Percentiles rank a stretch among this genome's conserved stretches.
Conservation (phyloP, 2,113 vertebrate genomes). For the Saguinus midas region DNA sequence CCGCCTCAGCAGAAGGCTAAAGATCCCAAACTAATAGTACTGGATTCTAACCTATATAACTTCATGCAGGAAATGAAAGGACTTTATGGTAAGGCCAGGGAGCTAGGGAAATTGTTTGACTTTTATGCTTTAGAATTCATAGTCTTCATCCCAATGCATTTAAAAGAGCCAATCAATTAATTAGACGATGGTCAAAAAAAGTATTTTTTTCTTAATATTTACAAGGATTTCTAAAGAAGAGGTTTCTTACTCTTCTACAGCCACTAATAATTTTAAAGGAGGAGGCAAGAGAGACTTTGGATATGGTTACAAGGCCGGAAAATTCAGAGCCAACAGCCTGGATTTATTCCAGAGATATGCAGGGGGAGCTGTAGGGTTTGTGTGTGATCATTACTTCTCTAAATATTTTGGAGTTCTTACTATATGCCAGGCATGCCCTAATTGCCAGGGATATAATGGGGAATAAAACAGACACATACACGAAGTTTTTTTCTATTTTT, state of each 20-base stretch:
- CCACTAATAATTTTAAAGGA: slow-evolving; percentile 25
- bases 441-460: not conserved
- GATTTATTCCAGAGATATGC: not conserved
- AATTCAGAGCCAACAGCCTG: not conserved
- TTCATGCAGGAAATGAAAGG: not conserved
- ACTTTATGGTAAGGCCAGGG: not conserved
- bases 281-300: not conserved
- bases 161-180: not conserved
- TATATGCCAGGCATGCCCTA: not conserved
- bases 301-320: not conserved
- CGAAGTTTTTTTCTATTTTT: not conserved
- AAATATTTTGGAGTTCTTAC: not conserved
- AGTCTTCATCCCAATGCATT: not conserved
- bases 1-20: not conserved
- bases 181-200: not conserved
- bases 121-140: not conserved
- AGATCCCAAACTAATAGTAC: not conserved
- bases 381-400: not conserved
- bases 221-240: not conserved
- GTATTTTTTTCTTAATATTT: not conserved
- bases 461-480: not conserved
- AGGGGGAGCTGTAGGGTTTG: not conserved
- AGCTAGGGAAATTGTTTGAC: not conserved
- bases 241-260: not conserved
- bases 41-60: not conserved